Evolutionary conservation across 1,140 invertebrate species (phyloP).

Genomic region (Bombus impatiens): DNA sequence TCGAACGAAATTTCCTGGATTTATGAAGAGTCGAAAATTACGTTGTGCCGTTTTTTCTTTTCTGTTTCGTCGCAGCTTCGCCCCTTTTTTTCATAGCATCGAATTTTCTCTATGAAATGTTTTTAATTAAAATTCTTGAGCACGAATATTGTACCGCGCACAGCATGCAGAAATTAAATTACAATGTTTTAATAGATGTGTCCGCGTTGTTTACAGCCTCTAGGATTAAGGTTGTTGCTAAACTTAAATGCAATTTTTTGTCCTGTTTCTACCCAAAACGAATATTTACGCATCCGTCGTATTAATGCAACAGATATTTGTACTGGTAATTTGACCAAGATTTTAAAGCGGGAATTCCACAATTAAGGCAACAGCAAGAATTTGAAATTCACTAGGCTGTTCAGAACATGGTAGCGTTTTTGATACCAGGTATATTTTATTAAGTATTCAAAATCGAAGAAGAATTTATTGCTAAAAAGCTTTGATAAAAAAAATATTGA

Average conservation of each 20-base stretch:
- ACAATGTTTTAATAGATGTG: background rate
- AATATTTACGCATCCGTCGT: background rate
- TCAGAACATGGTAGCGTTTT: too few relatives aligned
- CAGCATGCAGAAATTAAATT: background rate
- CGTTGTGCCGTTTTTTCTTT: background rate
- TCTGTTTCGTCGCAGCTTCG: too few relatives aligned
- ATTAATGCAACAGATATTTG: background rate
- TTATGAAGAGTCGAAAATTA: conserved; percentile 16
- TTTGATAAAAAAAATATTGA: too few relatives aligned
- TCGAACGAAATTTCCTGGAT: conserved; percentile 4
- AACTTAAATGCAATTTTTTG: background rate
- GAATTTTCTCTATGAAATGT: conserved; percentile 25
- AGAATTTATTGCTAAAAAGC: too few relatives aligned
- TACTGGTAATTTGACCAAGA: too few relatives aligned
- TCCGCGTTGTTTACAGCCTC: background rate
- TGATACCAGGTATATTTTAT: too few relatives aligned
- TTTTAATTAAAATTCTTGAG: conserved; percentile 31
- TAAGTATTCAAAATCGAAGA: too few relatives aligned
- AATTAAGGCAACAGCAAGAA: background rate
- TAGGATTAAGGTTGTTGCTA: background rate
- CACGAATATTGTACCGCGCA: background rate
- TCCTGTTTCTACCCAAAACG: background rate
- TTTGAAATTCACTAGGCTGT: too few relatives aligned
- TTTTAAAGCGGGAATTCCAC: background rate
- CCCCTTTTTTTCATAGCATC: background rate